Evolutionary conservation across 2,888 invertebrate species (phyloP).

Genomic region (Smittia sp.): DNA sequence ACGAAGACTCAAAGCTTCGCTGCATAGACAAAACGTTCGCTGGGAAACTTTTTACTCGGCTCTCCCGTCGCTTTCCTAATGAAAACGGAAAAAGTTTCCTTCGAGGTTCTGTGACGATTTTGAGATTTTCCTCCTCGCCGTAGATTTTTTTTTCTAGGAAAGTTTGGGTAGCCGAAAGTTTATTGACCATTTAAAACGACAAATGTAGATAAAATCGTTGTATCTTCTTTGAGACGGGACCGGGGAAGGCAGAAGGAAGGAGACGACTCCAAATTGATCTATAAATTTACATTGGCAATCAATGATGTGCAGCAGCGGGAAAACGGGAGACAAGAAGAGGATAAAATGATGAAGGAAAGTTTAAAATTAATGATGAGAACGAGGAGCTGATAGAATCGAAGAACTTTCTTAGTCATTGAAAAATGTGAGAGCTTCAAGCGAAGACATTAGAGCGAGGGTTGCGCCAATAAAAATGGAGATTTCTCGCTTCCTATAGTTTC

Average conservation of each 20-base stretch:
- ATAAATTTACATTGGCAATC: conserved; percentile 30
- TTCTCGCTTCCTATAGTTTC: too few species aligned
- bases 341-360: not conserved
- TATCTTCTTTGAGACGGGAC: too few species aligned
- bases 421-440: too few species aligned
- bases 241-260: too few species aligned
- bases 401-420: too few species aligned
- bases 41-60: not conserved
- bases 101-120: not conserved
- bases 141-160: not conserved
- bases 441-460: too few species aligned
- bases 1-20: too few species aligned
- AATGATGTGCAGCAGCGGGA: conserved; percentile 3
- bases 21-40: not conserved
- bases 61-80: not conserved
- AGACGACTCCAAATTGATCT: conserved; percentile 19
- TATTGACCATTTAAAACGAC: conserved; percentile 35
- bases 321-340: too few species aligned
- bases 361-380: conserved; percentile 25
- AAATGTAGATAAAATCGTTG: not conserved
- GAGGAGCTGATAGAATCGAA: conserved; percentile 23
- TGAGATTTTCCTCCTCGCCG: not conserved
- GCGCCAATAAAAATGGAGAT: too few species aligned
- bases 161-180: conserved; percentile 12
- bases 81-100: not conserved